A percentile compares a stretch with the other conserved stretches of the same genome.
phyloP scores from a whole-genome alignment of 2,888 invertebrate species.

The Meandrusa payeni region DNA sequence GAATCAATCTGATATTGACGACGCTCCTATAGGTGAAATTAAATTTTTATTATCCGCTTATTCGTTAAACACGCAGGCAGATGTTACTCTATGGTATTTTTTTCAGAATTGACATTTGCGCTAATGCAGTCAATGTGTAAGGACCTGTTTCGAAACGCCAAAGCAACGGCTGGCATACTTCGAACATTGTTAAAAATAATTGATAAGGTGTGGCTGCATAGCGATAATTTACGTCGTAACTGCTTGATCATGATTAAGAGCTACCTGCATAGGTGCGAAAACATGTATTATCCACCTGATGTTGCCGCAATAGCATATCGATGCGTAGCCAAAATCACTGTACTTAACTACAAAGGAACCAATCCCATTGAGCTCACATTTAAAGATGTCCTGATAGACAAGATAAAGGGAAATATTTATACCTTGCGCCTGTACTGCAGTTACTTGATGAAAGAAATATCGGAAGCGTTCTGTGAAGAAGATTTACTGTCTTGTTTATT shows the following conservation, averaged over 20 bases:
- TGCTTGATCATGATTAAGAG: constrained; percentile 67
- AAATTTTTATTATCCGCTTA: too few species aligned
- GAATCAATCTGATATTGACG: constrained; percentile 40
- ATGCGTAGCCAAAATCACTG: constrained; percentile 58
- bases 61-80: too few species aligned
- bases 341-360: constrained; percentile 42
- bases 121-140: constrained; percentile 64
- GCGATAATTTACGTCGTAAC: constrained; percentile 53
- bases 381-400: constrained; percentile 44
- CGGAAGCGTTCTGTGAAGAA: constrained; percentile 36
- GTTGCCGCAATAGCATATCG: constrained; percentile 63
- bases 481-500: constrained; percentile 43
- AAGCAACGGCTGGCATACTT: constrained; percentile 52
- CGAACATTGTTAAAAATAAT: constrained; percentile 52
- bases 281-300: constrained; percentile 57
- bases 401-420: constrained; percentile 51
- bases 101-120: constrained; percentile 57
- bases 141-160: constrained; percentile 56
- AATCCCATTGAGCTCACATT: constrained; percentile 42
- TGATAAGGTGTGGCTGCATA: constrained; percentile 49
- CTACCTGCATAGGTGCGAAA: constrained; percentile 58
- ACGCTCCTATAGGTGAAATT: constrained; percentile 53
- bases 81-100: too few species aligned
- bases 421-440: constrained; percentile 60
- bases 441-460: constrained; percentile 49